These are phyloP conservation scores for Aepyceros melampus DNA, from an alignment of 2,113 vertebrate genomes.

Conservation along the genomic window DNA sequence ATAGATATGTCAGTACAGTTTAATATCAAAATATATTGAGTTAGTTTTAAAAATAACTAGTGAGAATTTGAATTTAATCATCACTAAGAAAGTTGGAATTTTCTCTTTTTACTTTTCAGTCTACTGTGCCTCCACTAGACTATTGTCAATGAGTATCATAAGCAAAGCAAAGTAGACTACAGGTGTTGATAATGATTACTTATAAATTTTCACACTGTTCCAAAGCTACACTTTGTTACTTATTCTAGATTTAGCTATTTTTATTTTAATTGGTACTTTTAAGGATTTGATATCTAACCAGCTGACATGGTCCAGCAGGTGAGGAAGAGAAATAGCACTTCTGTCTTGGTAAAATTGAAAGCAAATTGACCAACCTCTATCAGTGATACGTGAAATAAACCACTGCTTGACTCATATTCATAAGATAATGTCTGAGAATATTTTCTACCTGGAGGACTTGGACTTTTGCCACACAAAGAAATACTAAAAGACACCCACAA, in stretches of 20 bases:
- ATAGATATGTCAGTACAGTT: neutral
- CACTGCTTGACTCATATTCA: neutral
- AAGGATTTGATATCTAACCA: conserved; percentile 30
- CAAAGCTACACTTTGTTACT: conserved; percentile 24
- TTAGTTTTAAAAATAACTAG: neutral
- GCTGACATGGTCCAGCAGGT: conserved; percentile 46
- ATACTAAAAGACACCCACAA: neutral
- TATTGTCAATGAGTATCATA: conserved; percentile 19
- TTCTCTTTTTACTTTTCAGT: conserved; percentile 4
- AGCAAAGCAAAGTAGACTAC: neutral
- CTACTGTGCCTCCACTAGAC: neutral
- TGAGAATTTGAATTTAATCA: neutral
- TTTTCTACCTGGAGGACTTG: neutral
- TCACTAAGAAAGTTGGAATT: neutral
- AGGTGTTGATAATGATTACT: conserved; percentile 57
- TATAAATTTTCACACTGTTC: conserved; percentile 36
- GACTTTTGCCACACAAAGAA: neutral
- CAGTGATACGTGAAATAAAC: neutral
- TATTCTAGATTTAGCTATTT: conserved; percentile 57
- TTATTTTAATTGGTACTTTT: conserved; percentile 61
- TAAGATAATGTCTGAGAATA: neutral
- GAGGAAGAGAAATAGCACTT: conserved; percentile 30
- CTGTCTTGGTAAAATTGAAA: neutral
- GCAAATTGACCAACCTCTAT: neutral
- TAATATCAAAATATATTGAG: neutral